Conservation (phyloP, 2,797 vertebrate genomes). For the Notamacropus eugenii region DNA sequence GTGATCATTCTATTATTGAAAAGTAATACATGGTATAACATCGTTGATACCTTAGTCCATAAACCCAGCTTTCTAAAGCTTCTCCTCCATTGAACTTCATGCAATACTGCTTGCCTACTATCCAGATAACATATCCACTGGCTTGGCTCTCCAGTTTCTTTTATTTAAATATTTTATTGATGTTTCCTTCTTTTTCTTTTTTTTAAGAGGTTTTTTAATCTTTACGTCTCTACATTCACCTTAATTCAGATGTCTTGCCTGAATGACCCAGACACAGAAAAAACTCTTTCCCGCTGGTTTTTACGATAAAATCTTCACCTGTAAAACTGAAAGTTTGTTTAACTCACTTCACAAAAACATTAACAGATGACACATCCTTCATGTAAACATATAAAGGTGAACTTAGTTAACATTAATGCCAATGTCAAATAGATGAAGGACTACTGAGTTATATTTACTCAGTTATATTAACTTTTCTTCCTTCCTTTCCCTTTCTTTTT, state of each 20-base stretch:
- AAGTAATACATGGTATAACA: neutral
- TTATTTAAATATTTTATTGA: neutral
- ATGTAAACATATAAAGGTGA: constrained; percentile 77
- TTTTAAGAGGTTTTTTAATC: constrained; percentile 63
- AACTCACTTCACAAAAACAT: constrained; percentile 87
- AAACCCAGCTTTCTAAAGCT: neutral
- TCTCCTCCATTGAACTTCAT: neutral
- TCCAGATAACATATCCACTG: neutral
- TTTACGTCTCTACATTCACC: constrained; percentile 86
- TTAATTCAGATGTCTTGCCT: constrained; percentile 79
- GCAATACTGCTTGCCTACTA: neutral
- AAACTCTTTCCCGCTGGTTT: constrained; percentile 78
- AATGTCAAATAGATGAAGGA: constrained; percentile 78
- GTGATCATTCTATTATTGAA: neutral
- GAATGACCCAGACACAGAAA: constrained; percentile 80
- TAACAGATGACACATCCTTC: constrained; percentile 77
- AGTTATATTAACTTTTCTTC: neutral
- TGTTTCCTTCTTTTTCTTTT: neutral
- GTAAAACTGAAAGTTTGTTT: constrained; percentile 86
- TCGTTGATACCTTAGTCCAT: neutral
- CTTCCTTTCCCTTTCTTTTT: no score
- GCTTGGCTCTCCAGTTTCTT: neutral
- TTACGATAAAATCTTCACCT: constrained; percentile 88
- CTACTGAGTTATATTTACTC: constrained; percentile 67
- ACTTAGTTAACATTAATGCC: constrained; percentile 73